Evolutionary conservation across 2,113 vertebrate genomes (phyloP).

Genomic region (Proterorhinus semilunaris): DNA sequence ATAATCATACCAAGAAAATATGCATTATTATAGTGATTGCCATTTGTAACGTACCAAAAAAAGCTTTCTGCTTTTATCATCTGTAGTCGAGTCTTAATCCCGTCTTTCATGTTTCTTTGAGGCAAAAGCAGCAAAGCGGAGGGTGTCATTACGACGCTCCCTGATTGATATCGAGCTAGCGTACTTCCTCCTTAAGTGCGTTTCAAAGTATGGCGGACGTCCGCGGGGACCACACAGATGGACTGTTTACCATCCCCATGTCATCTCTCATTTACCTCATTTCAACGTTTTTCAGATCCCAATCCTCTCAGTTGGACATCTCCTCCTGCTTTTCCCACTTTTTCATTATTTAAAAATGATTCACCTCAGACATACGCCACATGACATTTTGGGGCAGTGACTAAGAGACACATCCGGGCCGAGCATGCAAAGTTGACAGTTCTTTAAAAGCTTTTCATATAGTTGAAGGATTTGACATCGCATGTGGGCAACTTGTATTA

Average conservation of each 20-base stretch:
- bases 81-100: slow-evolving; percentile 30
- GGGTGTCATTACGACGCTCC: slow-evolving; percentile 58
- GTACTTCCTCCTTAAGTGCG: slow-evolving; percentile 67
- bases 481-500: slow-evolving; percentile 43
- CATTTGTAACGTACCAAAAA: slow-evolving; percentile 23
- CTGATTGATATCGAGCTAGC: slow-evolving; percentile 66
- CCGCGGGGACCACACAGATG: slow-evolving; percentile 71
- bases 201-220: slow-evolving; percentile 68
- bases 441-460: slow-evolving; percentile 63
- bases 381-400: slow-evolving; percentile 67
- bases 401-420: slow-evolving; percentile 52
- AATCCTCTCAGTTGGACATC: slow-evolving; percentile 64
- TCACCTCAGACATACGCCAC: slow-evolving; percentile 62
- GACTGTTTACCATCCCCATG: slow-evolving; percentile 70
- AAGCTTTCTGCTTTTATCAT: slow-evolving; percentile 41
- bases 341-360: slow-evolving; percentile 73
- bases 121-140: slow-evolving; percentile 27
- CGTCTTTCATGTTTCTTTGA: slow-evolving; percentile 28
- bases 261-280: slow-evolving; percentile 73
- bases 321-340: slow-evolving; percentile 51
- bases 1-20: background rate
- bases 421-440: slow-evolving; percentile 55
- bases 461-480: slow-evolving; percentile 30
- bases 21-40: background rate
- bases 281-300: slow-evolving; percentile 63